phyloP scores from a whole-genome alignment of 2,888 invertebrate species.

The Drosophila bunnanda region DNA sequence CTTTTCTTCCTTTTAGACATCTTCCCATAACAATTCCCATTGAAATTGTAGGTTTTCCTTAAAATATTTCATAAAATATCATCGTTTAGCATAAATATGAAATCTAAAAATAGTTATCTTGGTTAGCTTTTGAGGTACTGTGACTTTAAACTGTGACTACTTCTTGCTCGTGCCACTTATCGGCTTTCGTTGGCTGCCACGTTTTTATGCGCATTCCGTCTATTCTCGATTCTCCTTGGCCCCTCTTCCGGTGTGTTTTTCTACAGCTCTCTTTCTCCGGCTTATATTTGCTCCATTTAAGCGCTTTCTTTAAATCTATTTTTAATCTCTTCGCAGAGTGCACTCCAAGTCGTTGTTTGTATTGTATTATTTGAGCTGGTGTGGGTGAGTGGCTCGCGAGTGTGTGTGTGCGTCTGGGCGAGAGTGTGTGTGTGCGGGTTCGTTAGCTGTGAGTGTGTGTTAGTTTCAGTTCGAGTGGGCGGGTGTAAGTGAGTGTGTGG shows the following conservation, averaged over 20 bases:
- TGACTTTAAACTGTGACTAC: slow-evolving; percentile 11
- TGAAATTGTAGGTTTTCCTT: background rate
- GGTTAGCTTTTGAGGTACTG: background rate
- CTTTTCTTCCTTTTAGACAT: background rate
- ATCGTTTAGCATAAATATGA: background rate
- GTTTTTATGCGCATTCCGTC: slow-evolving; percentile 21
- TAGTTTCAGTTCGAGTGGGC: slow-evolving; percentile 14
- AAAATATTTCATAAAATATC: background rate
- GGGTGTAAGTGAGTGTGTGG: background rate
- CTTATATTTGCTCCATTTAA: slow-evolving; percentile 45
- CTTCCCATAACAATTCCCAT: no score
- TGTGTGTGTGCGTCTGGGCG: slow-evolving; percentile 14
- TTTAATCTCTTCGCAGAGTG: slow-evolving; percentile 44
- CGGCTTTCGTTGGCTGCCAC: slow-evolving; percentile 26
- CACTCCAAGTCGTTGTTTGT: slow-evolving; percentile 45
- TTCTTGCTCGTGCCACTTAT: slow-evolving; percentile 23
- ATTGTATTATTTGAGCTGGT: slow-evolving; percentile 39
- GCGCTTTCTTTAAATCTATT: slow-evolving; percentile 44
- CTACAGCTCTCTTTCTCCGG: slow-evolving; percentile 36
- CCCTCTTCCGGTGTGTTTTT: slow-evolving; percentile 27
- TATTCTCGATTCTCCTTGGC: slow-evolving; percentile 24
- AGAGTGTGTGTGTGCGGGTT: slow-evolving; percentile 8
- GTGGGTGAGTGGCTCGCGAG: slow-evolving; percentile 25
- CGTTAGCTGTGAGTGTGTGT: slow-evolving; percentile 10
- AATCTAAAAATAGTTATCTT: background rate